phyloP scores from a whole-genome alignment of 2,113 vertebrate species.

The Progne subis region DNA sequence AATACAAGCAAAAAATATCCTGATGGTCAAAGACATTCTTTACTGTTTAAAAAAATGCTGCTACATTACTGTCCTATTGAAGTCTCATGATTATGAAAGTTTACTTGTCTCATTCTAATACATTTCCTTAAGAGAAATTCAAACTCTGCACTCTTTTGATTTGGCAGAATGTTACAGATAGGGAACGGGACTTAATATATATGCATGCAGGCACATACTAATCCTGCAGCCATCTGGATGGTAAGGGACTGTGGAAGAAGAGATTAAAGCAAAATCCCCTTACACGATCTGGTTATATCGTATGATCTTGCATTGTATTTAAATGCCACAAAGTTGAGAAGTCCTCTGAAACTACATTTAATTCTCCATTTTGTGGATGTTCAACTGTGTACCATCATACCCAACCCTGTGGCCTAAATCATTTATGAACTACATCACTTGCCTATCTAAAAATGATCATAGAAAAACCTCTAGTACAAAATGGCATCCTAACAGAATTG shows the following conservation, averaged over 20 bases:
- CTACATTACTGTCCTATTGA: constrained; percentile 72
- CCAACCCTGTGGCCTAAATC: constrained; percentile 67
- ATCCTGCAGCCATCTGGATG: constrained; percentile 73
- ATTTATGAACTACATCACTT: constrained; percentile 61
- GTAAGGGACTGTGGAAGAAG: constrained; percentile 60
- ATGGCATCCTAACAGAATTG: constrained; percentile 79
- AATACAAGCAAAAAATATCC: constrained; percentile 72
- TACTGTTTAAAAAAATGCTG: constrained; percentile 29
- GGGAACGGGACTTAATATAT: constrained; percentile 62
- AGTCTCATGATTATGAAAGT: constrained; percentile 73
- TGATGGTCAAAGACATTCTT: constrained; percentile 67
- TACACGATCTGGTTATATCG: constrained; percentile 36
- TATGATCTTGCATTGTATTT: constrained; percentile 46
- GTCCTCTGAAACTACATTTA: constrained; percentile 46
- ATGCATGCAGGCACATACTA: constrained; percentile 77
- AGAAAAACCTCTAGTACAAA: constrained; percentile 73
- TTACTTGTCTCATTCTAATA: constrained; percentile 63
- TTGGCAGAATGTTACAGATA: constrained; percentile 61
- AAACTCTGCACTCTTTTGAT: constrained; percentile 64
- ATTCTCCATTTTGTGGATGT: constrained; percentile 56
- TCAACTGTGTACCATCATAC: constrained; percentile 50
- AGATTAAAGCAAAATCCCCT: constrained; percentile 52
- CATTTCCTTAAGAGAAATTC: constrained; percentile 65
- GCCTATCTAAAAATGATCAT: constrained; percentile 71
- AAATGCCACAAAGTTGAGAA: constrained; percentile 63